Evolutionary conservation across 2,113 vertebrate species (phyloP), one percentile per base, ranked within the genome.

Genomic region (Perognathus longimembris): DNA sequence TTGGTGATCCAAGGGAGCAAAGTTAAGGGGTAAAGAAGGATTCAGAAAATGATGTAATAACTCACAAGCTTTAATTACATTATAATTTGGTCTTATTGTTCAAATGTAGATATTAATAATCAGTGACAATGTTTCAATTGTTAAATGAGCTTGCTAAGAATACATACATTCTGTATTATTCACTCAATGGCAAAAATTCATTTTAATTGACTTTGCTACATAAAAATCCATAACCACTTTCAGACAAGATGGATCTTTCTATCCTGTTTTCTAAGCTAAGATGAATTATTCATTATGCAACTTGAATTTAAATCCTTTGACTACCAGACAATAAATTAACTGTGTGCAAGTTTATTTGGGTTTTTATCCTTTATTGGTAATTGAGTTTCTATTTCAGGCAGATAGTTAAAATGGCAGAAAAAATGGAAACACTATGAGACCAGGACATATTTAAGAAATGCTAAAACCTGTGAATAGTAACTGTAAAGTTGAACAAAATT

Each of bases 331-430:
- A 75, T 74, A 38, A 92, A 54, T 36, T 42, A 81, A 76, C 10
- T 64, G 50, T 70, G 63, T 78, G 75, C 11, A 64, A 24, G 76
- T 91, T 92, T 66, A 83, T 95, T 40, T 61, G 59, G 42, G 26
- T 38, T 83, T 92, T 85, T 79, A 82, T 61, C 85, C 88, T 94
- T 95, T 91, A 94, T 92, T 93, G 59, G 59, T 54, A 69, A 71
- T 38, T 40, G 78, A 64, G 54, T 89, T 94, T 69, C 42, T 89
- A 61, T 57, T 54, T 54, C 50, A 54, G 80, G 70, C 38, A 94
- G 42, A 21, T 66, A 77, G 71, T 71, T 92, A 34, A 69, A 67
- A 79, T 38, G 14, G 12, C 54, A 82, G 67, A 73, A 80, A 45
- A 93, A 89, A 80, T 26, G 7, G 70, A 83, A 59, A 87, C 12